Evolutionary conservation across 2,888 invertebrate species (phyloP).

Genomic region (Arctia plantaginis): DNA sequence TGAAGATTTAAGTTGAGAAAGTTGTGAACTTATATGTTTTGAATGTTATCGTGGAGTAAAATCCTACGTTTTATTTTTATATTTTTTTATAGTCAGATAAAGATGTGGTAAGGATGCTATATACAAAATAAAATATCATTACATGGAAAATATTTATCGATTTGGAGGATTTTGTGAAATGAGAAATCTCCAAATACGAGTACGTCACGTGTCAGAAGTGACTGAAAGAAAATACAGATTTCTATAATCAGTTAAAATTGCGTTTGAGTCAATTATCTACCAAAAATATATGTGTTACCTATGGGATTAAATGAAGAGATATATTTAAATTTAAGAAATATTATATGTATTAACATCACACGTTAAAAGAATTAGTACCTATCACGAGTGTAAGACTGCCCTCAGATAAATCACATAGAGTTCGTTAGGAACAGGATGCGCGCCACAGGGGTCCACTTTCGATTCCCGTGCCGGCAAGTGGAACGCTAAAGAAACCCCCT

Average conservation of each 20-base stretch:
- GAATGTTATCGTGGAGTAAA: not conserved
- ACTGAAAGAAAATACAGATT: not conserved
- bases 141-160: not conserved
- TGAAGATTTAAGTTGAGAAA: conserved; percentile 18
- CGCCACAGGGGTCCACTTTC: conserved; percentile 80
- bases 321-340: conserved; percentile 53
- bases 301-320: not conserved
- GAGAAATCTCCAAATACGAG: not conserved
- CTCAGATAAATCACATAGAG: conserved; percentile 66
- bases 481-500: conserved; percentile 79
- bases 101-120: not conserved
- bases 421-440: conserved; percentile 82
- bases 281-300: not conserved
- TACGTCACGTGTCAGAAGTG: not conserved
- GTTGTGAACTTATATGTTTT: conserved; percentile 1
- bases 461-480: conserved; percentile 79
- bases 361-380: conserved; percentile 78
- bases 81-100: not conserved
- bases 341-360: conserved; percentile 76
- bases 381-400: conserved; percentile 70
- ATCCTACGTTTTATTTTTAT: not conserved
- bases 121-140: not conserved
- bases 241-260: not conserved
- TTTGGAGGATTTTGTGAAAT: not conserved
- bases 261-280: not conserved